Evolutionary conservation across 2,113 vertebrate genomes (phyloP).

Genomic region (Tympanuchus pallidicinctus): DNA sequence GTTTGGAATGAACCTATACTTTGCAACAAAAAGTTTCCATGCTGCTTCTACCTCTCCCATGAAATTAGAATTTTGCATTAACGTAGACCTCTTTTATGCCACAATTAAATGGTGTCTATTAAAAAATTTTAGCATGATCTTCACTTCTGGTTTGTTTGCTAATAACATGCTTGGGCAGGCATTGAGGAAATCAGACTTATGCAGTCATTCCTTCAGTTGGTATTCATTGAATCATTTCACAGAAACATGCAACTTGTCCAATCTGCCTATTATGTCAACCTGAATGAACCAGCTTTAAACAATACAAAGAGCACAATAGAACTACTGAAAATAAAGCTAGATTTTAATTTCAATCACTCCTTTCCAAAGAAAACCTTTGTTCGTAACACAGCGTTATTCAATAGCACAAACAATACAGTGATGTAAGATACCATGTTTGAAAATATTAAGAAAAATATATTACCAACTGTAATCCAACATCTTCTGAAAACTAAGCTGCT

Average conservation of each 20-base stretch:
- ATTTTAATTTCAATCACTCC: conserved; percentile 27
- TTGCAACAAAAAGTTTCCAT: not conserved
- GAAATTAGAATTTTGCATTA: not conserved
- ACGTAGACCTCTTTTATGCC: not conserved
- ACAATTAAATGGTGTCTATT: not conserved
- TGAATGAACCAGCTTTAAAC: not conserved
- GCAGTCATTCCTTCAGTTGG: not conserved
- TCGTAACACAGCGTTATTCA: not conserved
- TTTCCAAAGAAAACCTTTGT: not conserved
- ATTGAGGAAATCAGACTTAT: not conserved
- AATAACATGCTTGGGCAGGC: not conserved
- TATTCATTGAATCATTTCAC: not conserved
- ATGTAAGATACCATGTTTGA: not conserved
- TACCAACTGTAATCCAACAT: not conserved
- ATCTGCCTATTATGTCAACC: not conserved
- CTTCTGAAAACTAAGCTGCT: not conserved
- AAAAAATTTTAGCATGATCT: not conserved
- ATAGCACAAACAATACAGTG: not conserved
- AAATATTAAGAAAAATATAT: conserved; percentile 15
- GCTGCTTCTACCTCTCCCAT: not conserved
- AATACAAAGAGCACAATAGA: conserved; percentile 16
- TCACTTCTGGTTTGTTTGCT: not conserved
- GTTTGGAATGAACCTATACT: not conserved
- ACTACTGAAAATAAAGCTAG: conserved; percentile 7
- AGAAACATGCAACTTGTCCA: not conserved